Evolutionary conservation across 2,888 invertebrate genomes (phyloP).

Genomic region (Sarcophaga variegata): DNA sequence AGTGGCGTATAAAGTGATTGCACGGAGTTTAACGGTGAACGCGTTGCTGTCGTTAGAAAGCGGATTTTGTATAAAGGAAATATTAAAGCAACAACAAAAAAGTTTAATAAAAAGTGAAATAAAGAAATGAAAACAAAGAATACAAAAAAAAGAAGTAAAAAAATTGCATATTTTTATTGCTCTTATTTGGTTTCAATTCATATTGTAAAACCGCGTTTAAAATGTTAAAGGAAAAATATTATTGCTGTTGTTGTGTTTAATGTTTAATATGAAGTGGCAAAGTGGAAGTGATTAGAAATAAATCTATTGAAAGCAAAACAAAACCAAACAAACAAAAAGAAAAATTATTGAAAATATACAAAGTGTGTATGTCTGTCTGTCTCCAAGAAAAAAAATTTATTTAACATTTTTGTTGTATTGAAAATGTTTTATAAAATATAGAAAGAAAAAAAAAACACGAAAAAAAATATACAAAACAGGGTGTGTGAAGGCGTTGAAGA

Average conservation of each 20-base stretch:
- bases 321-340: constrained; percentile 5
- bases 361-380: neutral
- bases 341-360: constrained; percentile 46
- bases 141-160: neutral
- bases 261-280: neutral
- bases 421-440: constrained; percentile 7
- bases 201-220: constrained; percentile 52
- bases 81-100: constrained; percentile 18
- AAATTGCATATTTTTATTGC: constrained; percentile 44
- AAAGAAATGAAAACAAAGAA: constrained; percentile 48
- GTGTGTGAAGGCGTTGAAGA: constrained; percentile 69
- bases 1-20: constrained; percentile 76
- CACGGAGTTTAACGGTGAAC: constrained; percentile 71
- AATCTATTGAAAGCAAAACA: constrained; percentile 10
- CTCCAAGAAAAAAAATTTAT: too few relatives aligned
- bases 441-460: constrained; percentile 47
- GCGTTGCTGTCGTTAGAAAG: constrained; percentile 19
- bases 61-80: constrained; percentile 14
- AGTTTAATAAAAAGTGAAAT: neutral
- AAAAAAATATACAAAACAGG: constrained; percentile 58
- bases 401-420: too few relatives aligned
- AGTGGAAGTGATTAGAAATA: constrained; percentile 16
- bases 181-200: constrained; percentile 56
- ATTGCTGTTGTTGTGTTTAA: neutral
- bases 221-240: constrained; percentile 14